Conservation (phyloP, 2,113 vertebrate species). For the Oryzias celebensis region DNA sequence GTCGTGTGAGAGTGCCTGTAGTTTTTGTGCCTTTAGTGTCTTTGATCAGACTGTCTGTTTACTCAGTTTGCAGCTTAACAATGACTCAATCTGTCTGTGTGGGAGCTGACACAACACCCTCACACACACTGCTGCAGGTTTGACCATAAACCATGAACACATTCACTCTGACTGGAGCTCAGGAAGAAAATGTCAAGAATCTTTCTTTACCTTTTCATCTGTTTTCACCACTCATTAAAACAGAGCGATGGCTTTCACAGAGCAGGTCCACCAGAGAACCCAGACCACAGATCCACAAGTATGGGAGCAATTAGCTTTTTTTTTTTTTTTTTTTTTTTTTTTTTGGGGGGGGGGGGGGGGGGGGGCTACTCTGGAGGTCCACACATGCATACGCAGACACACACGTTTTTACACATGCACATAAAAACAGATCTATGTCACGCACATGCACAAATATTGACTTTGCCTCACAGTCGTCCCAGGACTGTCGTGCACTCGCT, state of each 20-base stretch:
- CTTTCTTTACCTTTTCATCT: not conserved
- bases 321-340: no score
- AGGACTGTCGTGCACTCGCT: not conserved
- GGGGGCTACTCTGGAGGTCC: no score
- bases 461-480: not conserved
- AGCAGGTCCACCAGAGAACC: not conserved
- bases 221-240: slow-evolving; percentile 15
- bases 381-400: not conserved
- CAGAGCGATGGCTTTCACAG: slow-evolving; percentile 7
- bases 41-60: no score
- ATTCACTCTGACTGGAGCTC: not conserved
- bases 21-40: no score
- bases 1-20: no score
- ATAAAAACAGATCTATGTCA: not conserved
- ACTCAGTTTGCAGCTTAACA: no score
- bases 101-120: not conserved
- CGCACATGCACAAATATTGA: not conserved
- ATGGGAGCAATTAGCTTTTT: slow-evolving; percentile 4
- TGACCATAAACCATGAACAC: not conserved
- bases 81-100: no score
- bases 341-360: not conserved
- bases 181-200: not conserved
- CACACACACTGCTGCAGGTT: not conserved
- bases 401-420: not conserved
- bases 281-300: slow-evolving; percentile 6